Evolutionary conservation across 2,113 vertebrate genomes (phyloP).

Genomic region (Excalfactoria chinensis): DNA sequence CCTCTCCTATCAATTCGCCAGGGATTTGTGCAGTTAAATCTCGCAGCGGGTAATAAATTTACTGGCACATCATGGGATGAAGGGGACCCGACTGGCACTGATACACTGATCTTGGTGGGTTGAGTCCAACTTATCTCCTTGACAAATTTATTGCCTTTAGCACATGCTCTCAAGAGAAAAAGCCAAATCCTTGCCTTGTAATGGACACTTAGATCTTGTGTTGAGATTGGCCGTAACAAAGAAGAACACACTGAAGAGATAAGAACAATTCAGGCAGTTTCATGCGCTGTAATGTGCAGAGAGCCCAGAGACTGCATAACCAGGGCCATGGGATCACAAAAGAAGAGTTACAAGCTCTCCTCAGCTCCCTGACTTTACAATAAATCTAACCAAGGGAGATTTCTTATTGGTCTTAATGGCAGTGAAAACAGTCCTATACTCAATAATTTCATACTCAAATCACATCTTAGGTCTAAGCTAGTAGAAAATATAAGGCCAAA

Average conservation of each 20-base stretch:
- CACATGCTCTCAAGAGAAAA: neutral
- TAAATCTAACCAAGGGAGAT: neutral
- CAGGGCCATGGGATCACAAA: neutral
- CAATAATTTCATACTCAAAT: neutral
- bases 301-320: neutral
- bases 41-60: constrained; percentile 15
- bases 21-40: neutral
- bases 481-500: neutral
- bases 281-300: rapidly evolving
- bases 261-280: neutral
- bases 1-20: neutral
- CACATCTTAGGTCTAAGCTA: neutral
- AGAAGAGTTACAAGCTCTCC: neutral
- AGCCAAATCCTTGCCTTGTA: neutral
- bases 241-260: neutral
- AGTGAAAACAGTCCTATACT: neutral
- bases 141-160: neutral
- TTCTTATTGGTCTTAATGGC: neutral
- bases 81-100: neutral
- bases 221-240: neutral
- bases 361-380: neutral
- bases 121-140: neutral
- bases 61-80: neutral
- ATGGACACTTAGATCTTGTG: neutral
- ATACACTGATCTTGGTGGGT: neutral